These are phyloP conservation scores for Pipistrellus pipistrellus DNA, from an alignment of 2,797 vertebrate species.

Conservation along the genomic window DNA sequence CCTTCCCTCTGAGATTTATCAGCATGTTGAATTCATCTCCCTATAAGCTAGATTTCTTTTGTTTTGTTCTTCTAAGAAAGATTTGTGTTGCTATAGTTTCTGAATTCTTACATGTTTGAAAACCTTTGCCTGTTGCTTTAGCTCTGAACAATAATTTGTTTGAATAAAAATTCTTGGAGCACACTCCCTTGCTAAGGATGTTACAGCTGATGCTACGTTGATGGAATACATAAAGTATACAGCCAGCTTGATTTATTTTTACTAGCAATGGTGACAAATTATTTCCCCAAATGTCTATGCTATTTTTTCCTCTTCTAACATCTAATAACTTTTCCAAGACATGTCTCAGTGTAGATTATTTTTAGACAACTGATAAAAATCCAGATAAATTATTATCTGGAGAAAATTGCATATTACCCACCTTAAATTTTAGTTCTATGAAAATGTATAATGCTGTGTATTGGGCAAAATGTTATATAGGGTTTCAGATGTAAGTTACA, in stretches of 20 bases:
- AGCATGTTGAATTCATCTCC: background rate
- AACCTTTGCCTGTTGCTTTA: conserved; percentile 21
- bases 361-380: conserved; percentile 50
- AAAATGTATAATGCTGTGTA: background rate
- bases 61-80: conserved; percentile 8
- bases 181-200: background rate
- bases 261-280: background rate
- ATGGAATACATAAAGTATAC: background rate
- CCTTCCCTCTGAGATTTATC: too few relatives aligned
- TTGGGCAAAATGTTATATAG: background rate
- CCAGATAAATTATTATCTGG: background rate
- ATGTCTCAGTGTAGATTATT: background rate
- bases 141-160: background rate
- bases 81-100: conserved; percentile 45
- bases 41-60: background rate
- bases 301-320: conserved; percentile 51
- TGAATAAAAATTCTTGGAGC: background rate
- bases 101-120: conserved; percentile 43
- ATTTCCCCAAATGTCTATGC: background rate
- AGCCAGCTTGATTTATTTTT: conserved; percentile 19
- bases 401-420: background rate
- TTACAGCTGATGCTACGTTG: background rate
- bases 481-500: background rate
- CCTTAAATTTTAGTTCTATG: conserved; percentile 9
- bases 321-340: background rate